Base-by-base conservation (phyloP, 2,797 vertebrate species). In the Acanthurus tractus region DNA sequence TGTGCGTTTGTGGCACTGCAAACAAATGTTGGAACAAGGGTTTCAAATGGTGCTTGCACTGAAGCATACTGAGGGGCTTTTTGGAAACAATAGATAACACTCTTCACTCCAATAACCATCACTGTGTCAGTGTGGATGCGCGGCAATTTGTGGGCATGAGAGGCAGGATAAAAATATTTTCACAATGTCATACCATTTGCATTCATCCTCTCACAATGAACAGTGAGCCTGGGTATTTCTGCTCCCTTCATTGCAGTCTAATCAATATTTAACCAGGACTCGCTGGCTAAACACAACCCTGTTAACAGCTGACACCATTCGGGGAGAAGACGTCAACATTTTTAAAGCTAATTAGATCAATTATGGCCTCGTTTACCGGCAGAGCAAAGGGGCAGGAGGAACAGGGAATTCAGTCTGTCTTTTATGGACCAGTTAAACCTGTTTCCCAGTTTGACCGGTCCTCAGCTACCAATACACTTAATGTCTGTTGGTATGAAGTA, bases 261-360 rank as follows among this genome's bases (percentile, higher is more conserved):
- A 45, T 89, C 81, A 68, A 70, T 83, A 83, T 81, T 67, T 57
- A 65, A 61, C 29, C 45, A 67, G 63, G 59, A 59, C 50, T 18
- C 63, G 23, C 29, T 70, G 74, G 49, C 61, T 72, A 45, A 74
- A 78, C 65, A 25, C 71, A 42, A 11, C 55, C 50, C 48, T 52
- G 67, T 77, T 81, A 82, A 69, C 69, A 65, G 62, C 78, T 80
- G 46, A 78, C 75, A 63, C 25, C 40, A 1, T 62, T 76, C 72
- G 4, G 50, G 7, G 29, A 69, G 53, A 57, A 38, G 68, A 74
- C 40, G 10, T 65, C 63, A 64, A 74, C 81, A 22, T 74, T 55
- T 82, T 77, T 49, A 78, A 83, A 80, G 81, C 45, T 77, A 72
- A 78, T 83, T 77, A 73, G 54, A 71, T 79, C 65, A 52, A 84